These are phyloP conservation scores for Salarias fasciatus DNA, from an alignment of 2,797 vertebrate genomes.

Conservation along the genomic window DNA sequence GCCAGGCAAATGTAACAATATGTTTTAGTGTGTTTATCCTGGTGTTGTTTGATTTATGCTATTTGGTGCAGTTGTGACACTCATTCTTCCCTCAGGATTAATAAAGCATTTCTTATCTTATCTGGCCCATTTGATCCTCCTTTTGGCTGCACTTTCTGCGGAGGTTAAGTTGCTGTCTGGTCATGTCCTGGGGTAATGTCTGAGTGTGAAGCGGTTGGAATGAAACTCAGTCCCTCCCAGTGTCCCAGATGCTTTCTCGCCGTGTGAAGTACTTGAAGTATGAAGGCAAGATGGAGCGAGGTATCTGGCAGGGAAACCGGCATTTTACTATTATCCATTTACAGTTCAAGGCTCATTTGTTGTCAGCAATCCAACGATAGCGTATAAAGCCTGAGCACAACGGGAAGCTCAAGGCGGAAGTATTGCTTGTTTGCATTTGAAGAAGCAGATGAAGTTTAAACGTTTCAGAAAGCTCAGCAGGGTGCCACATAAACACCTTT, in stretches of 20 bases:
- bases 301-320: not conserved
- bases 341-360: conserved; percentile 21
- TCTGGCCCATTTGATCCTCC: conserved; percentile 16
- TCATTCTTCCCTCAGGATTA: no score
- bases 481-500: not conserved
- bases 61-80: no score
- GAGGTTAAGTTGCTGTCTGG: conserved; percentile 9
- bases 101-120: conserved; percentile 5
- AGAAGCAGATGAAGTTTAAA: not conserved
- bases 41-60: no score
- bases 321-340: conserved; percentile 2
- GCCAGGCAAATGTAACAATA: no score
- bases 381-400: not conserved
- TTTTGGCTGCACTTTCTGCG: conserved; percentile 3
- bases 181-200: not conserved
- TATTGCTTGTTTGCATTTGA: not conserved
- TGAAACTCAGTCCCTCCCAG: not conserved
- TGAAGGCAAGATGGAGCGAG: conserved; percentile 5
- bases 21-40: no score
- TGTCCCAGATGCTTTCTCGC: not conserved
- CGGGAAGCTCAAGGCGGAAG: not conserved
- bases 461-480: conserved; percentile 1
- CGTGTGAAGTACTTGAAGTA: not conserved
- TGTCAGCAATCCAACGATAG: conserved; percentile 4
- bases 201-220: not conserved